A percentile compares a stretch with the other conserved stretches of the same genome.
These are phyloP conservation scores for Listrodromus nycthemerus DNA, from an alignment of 2,888 invertebrate genomes.

Conservation along the genomic window DNA sequence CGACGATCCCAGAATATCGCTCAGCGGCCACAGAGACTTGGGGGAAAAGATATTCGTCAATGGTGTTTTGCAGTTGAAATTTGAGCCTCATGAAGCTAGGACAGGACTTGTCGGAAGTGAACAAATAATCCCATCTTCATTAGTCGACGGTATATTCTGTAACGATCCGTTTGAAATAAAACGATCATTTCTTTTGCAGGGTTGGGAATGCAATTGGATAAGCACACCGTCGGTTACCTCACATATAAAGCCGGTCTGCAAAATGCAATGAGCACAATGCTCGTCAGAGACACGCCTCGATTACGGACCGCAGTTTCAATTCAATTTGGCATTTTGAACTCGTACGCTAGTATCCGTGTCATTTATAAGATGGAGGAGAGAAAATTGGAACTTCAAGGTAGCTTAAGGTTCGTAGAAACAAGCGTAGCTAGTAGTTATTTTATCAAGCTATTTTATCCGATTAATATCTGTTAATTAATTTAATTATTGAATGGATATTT, in stretches of 20 bases:
- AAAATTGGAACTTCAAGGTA: slow-evolving; percentile 91
- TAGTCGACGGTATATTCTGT: neutral
- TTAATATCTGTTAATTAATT: neutral
- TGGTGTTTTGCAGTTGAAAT: slow-evolving; percentile 91
- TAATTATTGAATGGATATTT: slow-evolving; percentile 73
- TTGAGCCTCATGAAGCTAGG: slow-evolving; percentile 91
- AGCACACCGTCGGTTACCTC: slow-evolving; percentile 94
- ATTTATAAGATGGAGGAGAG: slow-evolving; percentile 92
- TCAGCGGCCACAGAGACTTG: slow-evolving; percentile 92
- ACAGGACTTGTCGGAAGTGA: slow-evolving; percentile 92
- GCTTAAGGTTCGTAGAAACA: slow-evolving; percentile 90
- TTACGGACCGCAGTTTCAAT: slow-evolving; percentile 85
- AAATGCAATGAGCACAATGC: slow-evolving; percentile 91
- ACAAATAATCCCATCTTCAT: slow-evolving; percentile 74
- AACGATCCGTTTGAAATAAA: neutral
- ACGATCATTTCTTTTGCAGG: slow-evolving; percentile 85
- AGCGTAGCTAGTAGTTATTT: neutral
- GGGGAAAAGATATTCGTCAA: slow-evolving; percentile 91
- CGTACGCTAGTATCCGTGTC: slow-evolving; percentile 91
- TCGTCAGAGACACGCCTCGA: slow-evolving; percentile 89
- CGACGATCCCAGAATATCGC: slow-evolving; percentile 91
- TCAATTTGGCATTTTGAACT: slow-evolving; percentile 93
- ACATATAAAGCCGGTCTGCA: slow-evolving; percentile 90
- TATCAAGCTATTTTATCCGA: neutral
- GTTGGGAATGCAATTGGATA: slow-evolving; percentile 94